A percentile compares a stretch with the other conserved stretches of the same genome.
Conservation (phyloP, 2,113 vertebrate genomes). For the Machaerirhynchus nigripectus region DNA sequence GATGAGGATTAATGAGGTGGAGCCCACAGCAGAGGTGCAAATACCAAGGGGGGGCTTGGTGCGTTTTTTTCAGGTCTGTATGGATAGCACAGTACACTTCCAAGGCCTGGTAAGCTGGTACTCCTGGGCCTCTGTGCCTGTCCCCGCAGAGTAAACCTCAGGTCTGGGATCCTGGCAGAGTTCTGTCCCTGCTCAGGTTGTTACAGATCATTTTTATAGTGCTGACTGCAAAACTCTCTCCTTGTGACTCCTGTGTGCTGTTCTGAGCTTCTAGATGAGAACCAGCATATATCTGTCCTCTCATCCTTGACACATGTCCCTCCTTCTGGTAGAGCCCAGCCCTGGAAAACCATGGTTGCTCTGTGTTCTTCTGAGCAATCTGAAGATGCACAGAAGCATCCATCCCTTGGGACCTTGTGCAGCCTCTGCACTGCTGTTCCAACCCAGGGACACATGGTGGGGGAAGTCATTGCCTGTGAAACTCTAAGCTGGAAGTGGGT, state of each 20-base stretch:
- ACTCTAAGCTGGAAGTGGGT: neutral
- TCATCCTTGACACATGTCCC: accelerated
- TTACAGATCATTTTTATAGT: neutral
- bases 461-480: neutral
- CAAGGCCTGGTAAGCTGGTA: neutral
- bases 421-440: neutral
- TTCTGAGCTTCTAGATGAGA: neutral
- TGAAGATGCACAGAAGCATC: neutral
- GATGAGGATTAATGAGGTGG: neutral
- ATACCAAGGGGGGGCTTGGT: neutral
- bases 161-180: neutral
- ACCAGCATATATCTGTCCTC: neutral
- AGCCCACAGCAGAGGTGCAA: neutral
- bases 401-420: neutral
- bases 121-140: neutral
- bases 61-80: neutral
- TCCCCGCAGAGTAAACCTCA: neutral
- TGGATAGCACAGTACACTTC: neutral
- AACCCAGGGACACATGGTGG: neutral
- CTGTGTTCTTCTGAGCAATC: neutral
- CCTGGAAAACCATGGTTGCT: neutral
- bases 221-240: neutral
- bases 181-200: neutral
- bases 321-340: neutral
- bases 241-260: neutral